Conservation (phyloP, 2,797 vertebrate genomes). For the Sorex maritimensis region DNA sequence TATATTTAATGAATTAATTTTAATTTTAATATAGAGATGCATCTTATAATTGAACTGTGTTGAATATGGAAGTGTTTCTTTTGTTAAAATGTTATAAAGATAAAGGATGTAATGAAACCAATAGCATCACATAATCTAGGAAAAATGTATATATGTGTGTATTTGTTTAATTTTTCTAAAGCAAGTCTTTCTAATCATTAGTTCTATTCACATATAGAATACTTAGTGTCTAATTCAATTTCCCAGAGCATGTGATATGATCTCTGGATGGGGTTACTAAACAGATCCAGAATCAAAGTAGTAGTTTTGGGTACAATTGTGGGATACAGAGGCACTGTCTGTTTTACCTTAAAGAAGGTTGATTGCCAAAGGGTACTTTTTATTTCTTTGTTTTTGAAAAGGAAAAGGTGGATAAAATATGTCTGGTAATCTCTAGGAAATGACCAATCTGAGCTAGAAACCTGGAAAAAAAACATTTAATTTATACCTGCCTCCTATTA, state of each 20-base stretch:
- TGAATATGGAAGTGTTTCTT: not conserved
- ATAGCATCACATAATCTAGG: not conserved
- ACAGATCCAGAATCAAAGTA: too few relatives aligned
- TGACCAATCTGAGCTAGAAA: not conserved
- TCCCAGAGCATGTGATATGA: too few relatives aligned
- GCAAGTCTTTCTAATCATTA: not conserved
- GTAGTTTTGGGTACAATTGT: too few relatives aligned
- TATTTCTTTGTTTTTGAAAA: too few relatives aligned
- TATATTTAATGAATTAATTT: not conserved
- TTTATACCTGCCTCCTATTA: fast-evolving
- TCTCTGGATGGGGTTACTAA: too few relatives aligned
- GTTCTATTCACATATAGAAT: not conserved
- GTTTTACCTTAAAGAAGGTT: too few relatives aligned
- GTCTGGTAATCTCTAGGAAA: not conserved
- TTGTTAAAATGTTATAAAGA: slow-evolving; percentile 11
- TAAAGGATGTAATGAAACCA: not conserved
- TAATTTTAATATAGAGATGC: not conserved
- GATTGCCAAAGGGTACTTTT: too few relatives aligned
- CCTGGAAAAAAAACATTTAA: not conserved
- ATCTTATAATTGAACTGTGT: not conserved
- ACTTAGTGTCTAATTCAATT: not conserved
- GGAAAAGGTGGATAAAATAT: too few relatives aligned
- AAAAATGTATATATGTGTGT: not conserved
- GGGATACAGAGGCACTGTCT: too few relatives aligned
- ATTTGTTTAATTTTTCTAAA: slow-evolving; percentile 3